phyloP scores from a whole-genome alignment of 2,113 vertebrate genomes.

The Scortum barcoo region DNA sequence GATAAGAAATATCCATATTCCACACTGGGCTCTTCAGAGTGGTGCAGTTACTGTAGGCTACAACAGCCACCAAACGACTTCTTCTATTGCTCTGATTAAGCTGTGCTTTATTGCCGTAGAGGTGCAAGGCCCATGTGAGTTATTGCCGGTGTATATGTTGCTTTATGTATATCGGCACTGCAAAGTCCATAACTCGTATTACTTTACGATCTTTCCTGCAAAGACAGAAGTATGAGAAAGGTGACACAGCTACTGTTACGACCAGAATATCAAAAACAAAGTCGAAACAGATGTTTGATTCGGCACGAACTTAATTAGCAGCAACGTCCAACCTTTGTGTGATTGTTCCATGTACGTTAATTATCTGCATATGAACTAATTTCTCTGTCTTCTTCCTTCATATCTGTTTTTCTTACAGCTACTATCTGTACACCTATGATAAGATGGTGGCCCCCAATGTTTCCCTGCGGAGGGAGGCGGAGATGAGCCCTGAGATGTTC shows the following conservation, averaged over 20 bases:
- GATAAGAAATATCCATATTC: conserved; percentile 71
- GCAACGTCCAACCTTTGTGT: neutral
- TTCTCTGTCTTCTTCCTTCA: neutral
- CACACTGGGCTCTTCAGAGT: conserved; percentile 18
- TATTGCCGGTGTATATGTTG: conserved; percentile 22
- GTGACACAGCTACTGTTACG: neutral
- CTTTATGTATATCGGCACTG: conserved; percentile 26
- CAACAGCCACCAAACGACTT: conserved; percentile 7
- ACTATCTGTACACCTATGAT: conserved; percentile 97
- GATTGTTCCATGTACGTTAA: neutral
- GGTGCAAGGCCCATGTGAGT: conserved; percentile 11
- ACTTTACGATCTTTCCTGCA: conserved; percentile 23
- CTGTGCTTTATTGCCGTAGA: conserved; percentile 6
- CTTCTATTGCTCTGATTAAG: neutral
- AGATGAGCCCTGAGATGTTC: conserved; percentile 85
- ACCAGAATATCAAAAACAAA: conserved; percentile 9
- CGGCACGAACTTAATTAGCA: neutral
- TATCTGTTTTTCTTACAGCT: conserved; percentile 80
- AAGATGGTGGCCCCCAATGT: conserved; percentile 98
- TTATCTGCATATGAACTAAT: neutral
- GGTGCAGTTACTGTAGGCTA: neutral
- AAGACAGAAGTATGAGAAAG: conserved; percentile 42
- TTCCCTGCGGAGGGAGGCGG: conserved; percentile 87
- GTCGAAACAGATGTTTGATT: conserved; percentile 3
- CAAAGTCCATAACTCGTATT: conserved; percentile 33